Conservation (phyloP, 2,113 vertebrate species). For the Pogonocichla stellata region DNA sequence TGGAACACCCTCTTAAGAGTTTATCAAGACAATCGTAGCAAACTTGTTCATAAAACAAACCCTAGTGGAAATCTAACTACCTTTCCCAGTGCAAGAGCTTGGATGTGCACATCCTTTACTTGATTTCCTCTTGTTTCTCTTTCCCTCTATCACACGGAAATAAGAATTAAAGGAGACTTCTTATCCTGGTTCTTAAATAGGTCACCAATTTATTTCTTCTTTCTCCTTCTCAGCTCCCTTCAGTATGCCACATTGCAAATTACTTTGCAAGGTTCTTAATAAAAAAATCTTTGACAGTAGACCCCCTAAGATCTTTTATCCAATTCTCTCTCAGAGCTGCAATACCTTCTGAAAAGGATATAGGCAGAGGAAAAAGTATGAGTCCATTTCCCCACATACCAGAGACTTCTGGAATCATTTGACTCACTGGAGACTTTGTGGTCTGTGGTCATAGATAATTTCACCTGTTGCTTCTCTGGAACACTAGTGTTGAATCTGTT, state of each 20-base stretch:
- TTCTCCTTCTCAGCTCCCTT: not conserved
- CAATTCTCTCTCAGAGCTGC: not conserved
- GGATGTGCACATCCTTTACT: not conserved
- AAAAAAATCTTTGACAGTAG: not conserved
- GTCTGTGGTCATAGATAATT: not conserved
- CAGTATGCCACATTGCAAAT: not conserved
- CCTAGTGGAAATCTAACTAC: not conserved
- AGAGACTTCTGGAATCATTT: not conserved
- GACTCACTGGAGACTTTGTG: not conserved
- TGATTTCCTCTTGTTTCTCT: not conserved
- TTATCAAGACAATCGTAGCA: not conserved
- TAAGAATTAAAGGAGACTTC: not conserved
- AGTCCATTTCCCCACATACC: not conserved
- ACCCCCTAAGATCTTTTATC: not conserved
- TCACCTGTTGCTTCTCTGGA: not conserved
- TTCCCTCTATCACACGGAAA: not conserved
- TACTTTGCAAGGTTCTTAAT: not conserved
- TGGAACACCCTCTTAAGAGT: not conserved
- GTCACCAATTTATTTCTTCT: not conserved
- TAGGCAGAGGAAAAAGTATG: not conserved
- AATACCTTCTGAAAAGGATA: not conserved
- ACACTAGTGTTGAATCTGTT: not conserved
- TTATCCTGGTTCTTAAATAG: not conserved
- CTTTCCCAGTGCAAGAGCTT: not conserved
- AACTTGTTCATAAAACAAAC: not conserved